Conservation (phyloP, 2,888 invertebrate genomes). For the Drepanosiphum platanoidis region DNA sequence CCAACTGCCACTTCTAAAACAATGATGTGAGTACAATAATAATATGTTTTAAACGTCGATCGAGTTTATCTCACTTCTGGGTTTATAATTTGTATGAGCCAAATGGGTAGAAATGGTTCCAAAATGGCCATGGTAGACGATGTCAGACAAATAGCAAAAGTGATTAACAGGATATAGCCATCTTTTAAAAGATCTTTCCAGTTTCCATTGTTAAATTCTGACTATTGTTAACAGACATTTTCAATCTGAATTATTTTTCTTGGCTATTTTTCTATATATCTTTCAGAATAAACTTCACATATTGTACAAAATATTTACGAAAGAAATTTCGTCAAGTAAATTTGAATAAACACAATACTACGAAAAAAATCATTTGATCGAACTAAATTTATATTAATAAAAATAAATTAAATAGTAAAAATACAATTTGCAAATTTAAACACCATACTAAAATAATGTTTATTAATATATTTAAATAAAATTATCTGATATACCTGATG, state of each 20-base stretch:
- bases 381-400: not conserved
- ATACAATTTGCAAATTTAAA: not conserved
- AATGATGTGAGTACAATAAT: not conserved
- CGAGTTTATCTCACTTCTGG: constrained; percentile 70
- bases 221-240: not conserved
- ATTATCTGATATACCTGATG: constrained; percentile 20
- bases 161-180: constrained; percentile 73
- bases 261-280: not conserved
- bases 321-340: not conserved
- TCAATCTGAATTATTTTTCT: not conserved
- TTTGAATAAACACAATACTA: too few species aligned
- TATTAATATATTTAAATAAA: not conserved
- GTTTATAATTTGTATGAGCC: constrained; percentile 77
- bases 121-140: constrained; percentile 85
- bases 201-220: constrained; percentile 6
- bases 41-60: not conserved
- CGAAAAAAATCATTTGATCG: too few species aligned
- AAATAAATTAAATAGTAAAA: not conserved
- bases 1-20: constrained; percentile 76
- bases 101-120: constrained; percentile 85
- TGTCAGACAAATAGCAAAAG: constrained; percentile 79
- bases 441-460: not conserved
- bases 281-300: not conserved
- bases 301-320: not conserved
- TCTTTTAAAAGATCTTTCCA: constrained; percentile 73